These are phyloP conservation scores for Miichthys miiuy DNA, from an alignment of 2,797 vertebrate genomes.

Conservation along the genomic window DNA sequence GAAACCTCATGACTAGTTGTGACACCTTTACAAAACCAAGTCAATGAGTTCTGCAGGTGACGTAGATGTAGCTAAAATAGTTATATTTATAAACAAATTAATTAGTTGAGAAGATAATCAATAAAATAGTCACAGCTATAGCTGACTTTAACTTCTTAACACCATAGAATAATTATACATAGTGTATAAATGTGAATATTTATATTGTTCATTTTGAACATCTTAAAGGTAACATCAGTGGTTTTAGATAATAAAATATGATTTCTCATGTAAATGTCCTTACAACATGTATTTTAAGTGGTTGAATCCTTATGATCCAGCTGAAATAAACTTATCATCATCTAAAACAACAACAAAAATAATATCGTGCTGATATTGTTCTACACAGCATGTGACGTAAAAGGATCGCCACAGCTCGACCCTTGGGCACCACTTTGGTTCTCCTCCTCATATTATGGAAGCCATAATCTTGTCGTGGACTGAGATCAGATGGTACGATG, in stretches of 20 bases:
- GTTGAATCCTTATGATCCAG: not conserved
- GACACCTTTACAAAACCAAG: not conserved
- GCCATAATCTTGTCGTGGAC: constrained; percentile 28
- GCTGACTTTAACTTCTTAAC: not conserved
- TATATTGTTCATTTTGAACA: no score
- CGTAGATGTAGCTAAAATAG: not conserved
- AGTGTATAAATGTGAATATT: no score
- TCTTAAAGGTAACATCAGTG: not conserved
- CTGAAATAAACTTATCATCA: not conserved
- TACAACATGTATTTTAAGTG: not conserved
- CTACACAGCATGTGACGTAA: not conserved
- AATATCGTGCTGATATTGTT: not conserved
- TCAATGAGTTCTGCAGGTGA: not conserved
- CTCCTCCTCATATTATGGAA: constrained; percentile 28
- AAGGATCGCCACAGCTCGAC: not conserved
- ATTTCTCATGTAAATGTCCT: not conserved
- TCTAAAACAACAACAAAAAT: not conserved
- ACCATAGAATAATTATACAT: no score
- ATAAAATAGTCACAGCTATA: not conserved
- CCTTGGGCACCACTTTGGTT: constrained; percentile 34
- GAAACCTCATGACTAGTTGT: not conserved
- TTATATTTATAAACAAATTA: no score
- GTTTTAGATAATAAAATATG: not conserved
- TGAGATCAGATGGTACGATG: constrained; percentile 52
- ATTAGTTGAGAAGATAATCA: no score